Percentiles rank a stretch among this genome's conserved stretches.
These are phyloP conservation scores for Neolamprologus ventralis DNA, from an alignment of 2,113 vertebrate genomes.

Conservation along the genomic window DNA sequence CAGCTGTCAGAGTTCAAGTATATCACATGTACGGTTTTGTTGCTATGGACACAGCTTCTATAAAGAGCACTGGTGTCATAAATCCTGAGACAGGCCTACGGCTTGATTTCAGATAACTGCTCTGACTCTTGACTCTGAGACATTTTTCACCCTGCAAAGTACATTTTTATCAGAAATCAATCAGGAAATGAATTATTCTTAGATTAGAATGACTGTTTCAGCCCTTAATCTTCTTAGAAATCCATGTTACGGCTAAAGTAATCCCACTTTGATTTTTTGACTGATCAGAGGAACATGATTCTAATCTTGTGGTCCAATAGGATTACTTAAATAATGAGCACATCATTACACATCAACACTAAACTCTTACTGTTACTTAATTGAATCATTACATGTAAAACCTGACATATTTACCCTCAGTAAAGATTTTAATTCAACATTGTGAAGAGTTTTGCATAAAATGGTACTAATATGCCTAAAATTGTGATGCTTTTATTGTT, in stretches of 20 bases:
- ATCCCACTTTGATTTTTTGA: constrained; percentile 53
- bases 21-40: constrained; percentile 41
- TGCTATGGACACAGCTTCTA: constrained; percentile 63
- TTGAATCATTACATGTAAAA: constrained; percentile 38
- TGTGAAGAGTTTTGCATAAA: not conserved
- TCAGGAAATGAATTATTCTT: constrained; percentile 47
- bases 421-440: not conserved
- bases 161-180: constrained; percentile 39
- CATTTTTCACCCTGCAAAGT: not conserved
- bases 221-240: constrained; percentile 49
- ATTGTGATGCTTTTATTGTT: not conserved
- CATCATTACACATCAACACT: constrained; percentile 42
- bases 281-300: constrained; percentile 46
- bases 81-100: constrained; percentile 13
- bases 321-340: constrained; percentile 55
- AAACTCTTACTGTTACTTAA: constrained; percentile 12
- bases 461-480: not conserved
- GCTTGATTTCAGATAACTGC: constrained; percentile 14
- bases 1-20: constrained; percentile 39
- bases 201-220: constrained; percentile 37
- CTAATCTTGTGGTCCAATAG: constrained; percentile 49
- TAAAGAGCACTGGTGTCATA: constrained; percentile 23
- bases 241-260: constrained; percentile 17
- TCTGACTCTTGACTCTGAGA: not conserved
- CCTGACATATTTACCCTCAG: not conserved